Conservation (phyloP, 2,888 invertebrate species). For the Pediacus dermestoides region DNA sequence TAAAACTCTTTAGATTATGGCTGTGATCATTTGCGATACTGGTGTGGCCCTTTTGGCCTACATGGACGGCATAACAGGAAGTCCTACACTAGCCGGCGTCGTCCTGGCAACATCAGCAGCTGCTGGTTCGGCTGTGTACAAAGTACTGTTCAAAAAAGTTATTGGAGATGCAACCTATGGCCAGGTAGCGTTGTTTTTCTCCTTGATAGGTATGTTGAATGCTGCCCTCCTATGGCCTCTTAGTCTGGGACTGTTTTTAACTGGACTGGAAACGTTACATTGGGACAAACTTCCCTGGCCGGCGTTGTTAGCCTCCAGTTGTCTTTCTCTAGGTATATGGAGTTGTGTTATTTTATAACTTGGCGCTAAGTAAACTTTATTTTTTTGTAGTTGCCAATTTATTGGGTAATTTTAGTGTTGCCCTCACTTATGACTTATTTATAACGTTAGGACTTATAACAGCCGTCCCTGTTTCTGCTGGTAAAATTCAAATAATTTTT, state of each 20-base stretch:
- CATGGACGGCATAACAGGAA: conserved; percentile 91
- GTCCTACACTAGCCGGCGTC: conserved; percentile 85
- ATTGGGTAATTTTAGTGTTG: conserved; percentile 90
- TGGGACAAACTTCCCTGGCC: conserved; percentile 87
- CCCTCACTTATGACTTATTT: conserved; percentile 90
- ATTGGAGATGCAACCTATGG: conserved; percentile 91
- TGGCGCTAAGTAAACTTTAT: no score
- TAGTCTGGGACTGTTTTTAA: conserved; percentile 79
- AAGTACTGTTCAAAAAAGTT: conserved; percentile 89
- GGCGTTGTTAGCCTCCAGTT: conserved; percentile 74
- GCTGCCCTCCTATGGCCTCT: conserved; percentile 89
- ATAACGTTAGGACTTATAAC: conserved; percentile 91
- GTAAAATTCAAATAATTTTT: conserved; percentile 51
- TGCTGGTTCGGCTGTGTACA: conserved; percentile 88
- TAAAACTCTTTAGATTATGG: conserved; percentile 72
- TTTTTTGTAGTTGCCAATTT: conserved; percentile 79
- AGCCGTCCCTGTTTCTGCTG: conserved; percentile 91
- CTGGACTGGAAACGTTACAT: conserved; percentile 78
- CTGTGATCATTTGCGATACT: conserved; percentile 90
- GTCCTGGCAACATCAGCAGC: conserved; percentile 87
- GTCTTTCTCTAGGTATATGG: conserved; percentile 73
- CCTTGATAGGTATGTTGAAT: conserved; percentile 84
- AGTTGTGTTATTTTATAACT: no score
- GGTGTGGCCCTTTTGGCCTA: conserved; percentile 91
- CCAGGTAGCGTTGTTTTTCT: conserved; percentile 90